phyloP scores from a whole-genome alignment of 2,797 vertebrate species.

The Ceryle rudis region DNA sequence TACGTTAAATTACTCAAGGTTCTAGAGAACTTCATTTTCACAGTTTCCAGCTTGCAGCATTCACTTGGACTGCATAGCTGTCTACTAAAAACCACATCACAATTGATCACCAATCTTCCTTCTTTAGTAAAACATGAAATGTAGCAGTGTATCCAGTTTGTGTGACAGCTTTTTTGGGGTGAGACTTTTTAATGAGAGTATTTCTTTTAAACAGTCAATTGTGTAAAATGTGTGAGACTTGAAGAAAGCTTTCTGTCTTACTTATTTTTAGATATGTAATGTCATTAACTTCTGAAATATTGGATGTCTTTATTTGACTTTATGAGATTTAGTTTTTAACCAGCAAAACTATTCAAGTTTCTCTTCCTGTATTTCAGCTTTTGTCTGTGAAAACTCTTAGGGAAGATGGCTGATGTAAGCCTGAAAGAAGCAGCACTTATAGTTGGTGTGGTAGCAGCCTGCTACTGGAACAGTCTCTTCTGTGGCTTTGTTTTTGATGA shows the following conservation, averaged over 20 bases:
- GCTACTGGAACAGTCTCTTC: conserved; percentile 97
- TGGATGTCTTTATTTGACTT: neutral
- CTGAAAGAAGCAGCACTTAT: conserved; percentile 92
- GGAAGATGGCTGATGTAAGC: conserved; percentile 90
- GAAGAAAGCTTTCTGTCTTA: neutral
- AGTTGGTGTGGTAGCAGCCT: conserved; percentile 88
- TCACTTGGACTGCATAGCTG: neutral
- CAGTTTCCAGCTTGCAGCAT: neutral
- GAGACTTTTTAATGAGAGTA: neutral
- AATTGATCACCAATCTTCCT: neutral
- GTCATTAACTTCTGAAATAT: neutral
- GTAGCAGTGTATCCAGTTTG: neutral
- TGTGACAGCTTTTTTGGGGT: neutral
- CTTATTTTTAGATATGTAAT: neutral
- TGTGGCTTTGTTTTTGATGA: conserved; percentile 99
- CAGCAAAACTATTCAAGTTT: neutral
- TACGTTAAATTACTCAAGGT: neutral
- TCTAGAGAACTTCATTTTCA: neutral
- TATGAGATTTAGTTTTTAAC: neutral
- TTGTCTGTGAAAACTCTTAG: conserved; percentile 79
- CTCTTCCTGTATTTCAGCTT: conserved; percentile 52
- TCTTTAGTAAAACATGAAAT: neutral
- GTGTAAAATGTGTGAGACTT: neutral
- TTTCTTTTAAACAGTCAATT: neutral
- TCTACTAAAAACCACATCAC: neutral